Evolutionary conservation across 1,140 invertebrate species (phyloP).

Genomic region (Heliconius melpomene): DNA sequence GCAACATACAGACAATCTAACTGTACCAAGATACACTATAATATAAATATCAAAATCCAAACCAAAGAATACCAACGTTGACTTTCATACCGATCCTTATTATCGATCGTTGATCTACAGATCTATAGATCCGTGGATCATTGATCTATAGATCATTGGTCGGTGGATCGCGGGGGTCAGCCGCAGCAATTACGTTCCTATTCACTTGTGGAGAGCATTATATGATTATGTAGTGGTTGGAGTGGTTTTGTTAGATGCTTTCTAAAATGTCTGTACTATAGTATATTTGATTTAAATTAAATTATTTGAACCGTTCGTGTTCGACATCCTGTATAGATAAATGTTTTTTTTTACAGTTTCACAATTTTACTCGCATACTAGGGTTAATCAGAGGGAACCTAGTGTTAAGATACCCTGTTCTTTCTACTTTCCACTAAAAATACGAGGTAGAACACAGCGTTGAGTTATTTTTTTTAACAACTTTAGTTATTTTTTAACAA

Average conservation of each 20-base stretch:
- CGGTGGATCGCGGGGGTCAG: constrained; percentile 63
- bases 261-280: neutral
- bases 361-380: neutral
- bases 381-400: neutral
- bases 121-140: constrained; percentile 66
- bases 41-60: constrained; percentile 31
- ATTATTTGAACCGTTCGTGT: neutral
- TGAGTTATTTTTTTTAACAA: too few species aligned
- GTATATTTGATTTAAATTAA: neutral
- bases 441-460: too few species aligned
- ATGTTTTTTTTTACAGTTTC: neutral
- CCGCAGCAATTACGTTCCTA: constrained; percentile 63
- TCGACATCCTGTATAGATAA: neutral
- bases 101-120: constrained; percentile 72
- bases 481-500: too few species aligned
- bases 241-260: constrained; percentile 7
- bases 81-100: constrained; percentile 63
- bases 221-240: constrained; percentile 46
- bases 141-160: constrained; percentile 60
- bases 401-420: too few species aligned
- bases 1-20: neutral
- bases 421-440: neutral
- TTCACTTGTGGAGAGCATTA: constrained; percentile 53
- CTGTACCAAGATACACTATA: neutral
- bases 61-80: constrained; percentile 32